A percentile compares a stretch with the other conserved stretches of the same genome.
phyloP scores from a whole-genome alignment of 2,113 vertebrate species.

The Echinops telfairi region DNA sequence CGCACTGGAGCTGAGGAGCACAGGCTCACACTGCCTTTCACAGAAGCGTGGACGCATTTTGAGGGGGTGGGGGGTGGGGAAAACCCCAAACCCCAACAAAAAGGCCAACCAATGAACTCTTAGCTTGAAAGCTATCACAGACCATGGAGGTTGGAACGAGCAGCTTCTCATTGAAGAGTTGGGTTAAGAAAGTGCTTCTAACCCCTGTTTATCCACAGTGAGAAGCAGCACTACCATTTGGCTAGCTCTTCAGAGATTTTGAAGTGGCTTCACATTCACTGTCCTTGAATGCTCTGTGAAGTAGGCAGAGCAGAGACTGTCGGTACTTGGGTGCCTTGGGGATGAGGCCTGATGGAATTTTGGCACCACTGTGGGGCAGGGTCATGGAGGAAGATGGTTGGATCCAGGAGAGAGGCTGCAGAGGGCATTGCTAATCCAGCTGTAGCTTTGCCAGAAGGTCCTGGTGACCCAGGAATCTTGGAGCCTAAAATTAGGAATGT shows the following conservation, averaged over 20 bases:
- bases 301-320: not conserved
- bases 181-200: not conserved
- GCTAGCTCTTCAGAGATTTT: conserved; percentile 38
- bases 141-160: not conserved
- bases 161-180: conserved; percentile 12
- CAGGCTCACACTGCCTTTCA: too few relatives aligned
- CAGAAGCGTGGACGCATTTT: too few relatives aligned
- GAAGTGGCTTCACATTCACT: conserved; percentile 3
- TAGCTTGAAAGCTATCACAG: conserved; percentile 9
- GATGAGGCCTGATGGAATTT: not conserved
- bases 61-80: too few relatives aligned
- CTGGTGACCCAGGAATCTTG: not conserved
- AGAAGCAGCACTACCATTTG: not conserved
- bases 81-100: too few relatives aligned
- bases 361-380: not conserved
- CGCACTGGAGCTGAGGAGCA: not conserved
- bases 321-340: not conserved
- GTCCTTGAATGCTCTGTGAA: not conserved
- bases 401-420: not conserved
- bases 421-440: conserved; percentile 1
- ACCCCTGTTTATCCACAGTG: conserved; percentile 13
- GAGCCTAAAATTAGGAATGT: not conserved
- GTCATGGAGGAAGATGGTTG: not conserved
- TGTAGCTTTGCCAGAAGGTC: not conserved
- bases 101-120: conserved; percentile 44